Conservation (phyloP, 2,113 vertebrate genomes). For the Gopherus evgoodei region DNA sequence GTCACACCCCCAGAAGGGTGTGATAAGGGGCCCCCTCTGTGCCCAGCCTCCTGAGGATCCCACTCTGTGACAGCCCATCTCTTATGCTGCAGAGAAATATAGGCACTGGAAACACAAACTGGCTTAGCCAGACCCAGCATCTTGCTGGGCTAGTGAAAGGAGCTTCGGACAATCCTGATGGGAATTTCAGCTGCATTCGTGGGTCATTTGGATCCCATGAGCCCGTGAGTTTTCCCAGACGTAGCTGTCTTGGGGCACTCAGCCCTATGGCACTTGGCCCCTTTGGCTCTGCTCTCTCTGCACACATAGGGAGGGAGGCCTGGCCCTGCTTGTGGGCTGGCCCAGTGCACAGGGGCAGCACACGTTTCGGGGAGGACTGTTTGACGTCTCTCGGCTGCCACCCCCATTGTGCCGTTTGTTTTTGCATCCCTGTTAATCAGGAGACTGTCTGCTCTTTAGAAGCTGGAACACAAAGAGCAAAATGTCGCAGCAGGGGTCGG, state of each 20-base stretch:
- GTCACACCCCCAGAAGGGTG: background rate
- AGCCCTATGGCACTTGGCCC: background rate
- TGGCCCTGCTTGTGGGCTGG: background rate
- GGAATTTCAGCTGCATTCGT: background rate
- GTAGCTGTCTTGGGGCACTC: background rate
- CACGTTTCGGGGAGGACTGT: background rate
- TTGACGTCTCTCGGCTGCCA: background rate
- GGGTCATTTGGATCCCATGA: background rate
- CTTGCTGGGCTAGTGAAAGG: background rate
- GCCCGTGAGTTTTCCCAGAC: background rate
- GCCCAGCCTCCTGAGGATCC: background rate
- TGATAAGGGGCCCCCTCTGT: background rate
- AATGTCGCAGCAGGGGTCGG: constrained; percentile 37
- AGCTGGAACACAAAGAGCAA: constrained; percentile 26
- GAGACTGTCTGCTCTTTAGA: background rate
- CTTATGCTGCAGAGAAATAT: background rate
- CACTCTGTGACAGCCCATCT: background rate
- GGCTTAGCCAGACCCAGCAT: background rate
- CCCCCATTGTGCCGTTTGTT: background rate
- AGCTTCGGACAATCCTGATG: background rate
- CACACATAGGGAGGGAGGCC: background rate
- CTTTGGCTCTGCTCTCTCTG: background rate
- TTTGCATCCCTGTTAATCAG: background rate
- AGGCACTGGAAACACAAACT: background rate
- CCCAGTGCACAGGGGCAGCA: background rate